Percentiles rank a stretch among this genome's conserved stretches.
Evolutionary conservation across 2,113 vertebrate species (phyloP).

Genomic region (Chaetura pelagica): DNA sequence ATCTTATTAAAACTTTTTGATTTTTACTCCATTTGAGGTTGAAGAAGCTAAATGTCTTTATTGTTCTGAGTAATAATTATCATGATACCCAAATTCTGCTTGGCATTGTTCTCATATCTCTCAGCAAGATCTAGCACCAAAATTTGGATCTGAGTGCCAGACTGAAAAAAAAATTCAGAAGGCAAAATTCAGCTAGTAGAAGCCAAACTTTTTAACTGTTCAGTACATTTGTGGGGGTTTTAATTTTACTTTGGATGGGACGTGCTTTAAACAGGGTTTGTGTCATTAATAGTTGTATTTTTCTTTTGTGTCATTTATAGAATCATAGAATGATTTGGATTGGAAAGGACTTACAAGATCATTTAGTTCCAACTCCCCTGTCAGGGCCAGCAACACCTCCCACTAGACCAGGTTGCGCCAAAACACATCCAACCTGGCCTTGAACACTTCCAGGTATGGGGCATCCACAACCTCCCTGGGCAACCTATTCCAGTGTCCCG

Average conservation of each 20-base stretch:
- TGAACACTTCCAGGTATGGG: too few species aligned
- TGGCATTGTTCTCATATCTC: background rate
- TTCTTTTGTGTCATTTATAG: background rate
- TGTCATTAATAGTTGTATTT: background rate
- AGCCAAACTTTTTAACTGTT: background rate
- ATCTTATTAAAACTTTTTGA: background rate
- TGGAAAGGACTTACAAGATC: too few species aligned
- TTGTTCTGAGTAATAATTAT: background rate
- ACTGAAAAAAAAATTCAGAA: background rate
- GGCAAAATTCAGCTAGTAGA: background rate
- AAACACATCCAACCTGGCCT: too few species aligned
- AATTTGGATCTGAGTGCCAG: background rate
- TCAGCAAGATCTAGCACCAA: background rate
- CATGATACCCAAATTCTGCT: background rate
- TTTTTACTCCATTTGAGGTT: background rate
- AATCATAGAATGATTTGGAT: too few species aligned
- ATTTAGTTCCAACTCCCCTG: too few species aligned
- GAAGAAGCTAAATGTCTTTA: background rate
- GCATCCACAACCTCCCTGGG: too few species aligned
- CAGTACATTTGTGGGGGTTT: background rate
- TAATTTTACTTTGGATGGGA: background rate
- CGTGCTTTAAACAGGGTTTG: background rate
- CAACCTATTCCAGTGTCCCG: too few species aligned
- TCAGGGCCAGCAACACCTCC: too few species aligned
- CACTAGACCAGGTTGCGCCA: too few species aligned